Base-by-base conservation (phyloP, 2,797 vertebrate species). In the Heliangelus exortis region DNA sequence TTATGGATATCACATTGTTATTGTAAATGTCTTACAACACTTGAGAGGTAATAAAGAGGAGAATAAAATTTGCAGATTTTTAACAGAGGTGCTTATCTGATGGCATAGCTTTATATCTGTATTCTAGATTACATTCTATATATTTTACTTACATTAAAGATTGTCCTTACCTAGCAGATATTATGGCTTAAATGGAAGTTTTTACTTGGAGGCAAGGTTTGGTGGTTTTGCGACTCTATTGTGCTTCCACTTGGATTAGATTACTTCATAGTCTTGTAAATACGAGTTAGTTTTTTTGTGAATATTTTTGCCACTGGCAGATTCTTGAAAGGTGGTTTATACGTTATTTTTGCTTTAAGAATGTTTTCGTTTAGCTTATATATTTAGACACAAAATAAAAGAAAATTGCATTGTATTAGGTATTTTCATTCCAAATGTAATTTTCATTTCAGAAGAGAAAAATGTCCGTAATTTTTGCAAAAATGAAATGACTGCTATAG, bases 401-500 rank as follows among this genome's bases (percentile, higher is more conserved):
- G 19, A 76, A 59, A 51, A 67, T 50, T 45, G 8, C 22, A 69
- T 62, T 78, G 3, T 53, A 51, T 67, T 28, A 62, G 26, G 10
- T 74, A 84, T 92, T 94, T 74, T 82, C 28, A 92, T 90, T 92
- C 55, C 28, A 82, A 84, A 71, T 55, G 45, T 20, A 61, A 69
- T 57, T 85, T 95, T 71, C 16, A 93, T 69, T 89, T 90, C n/a
- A 48, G 58, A 94, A 88, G 54, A 89, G n/a, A 84, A 89, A 77
- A 48, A 12, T 31, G 12, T 4, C 6, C 34, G 47, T 31, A 66
- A 34, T 4, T 63, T 71, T 53, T n/a, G 15, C 29, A 45, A 89
- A 95, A 95, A 50, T 11, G 81, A 72, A 81, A 43, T 50, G 34
- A 79, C 8, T 31, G 29, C 62, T 50, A 67, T 0, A 8, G 18